These are phyloP conservation scores for Tragelaphus eurycerus DNA, from an alignment of 2,797 vertebrate species.

Conservation along the genomic window DNA sequence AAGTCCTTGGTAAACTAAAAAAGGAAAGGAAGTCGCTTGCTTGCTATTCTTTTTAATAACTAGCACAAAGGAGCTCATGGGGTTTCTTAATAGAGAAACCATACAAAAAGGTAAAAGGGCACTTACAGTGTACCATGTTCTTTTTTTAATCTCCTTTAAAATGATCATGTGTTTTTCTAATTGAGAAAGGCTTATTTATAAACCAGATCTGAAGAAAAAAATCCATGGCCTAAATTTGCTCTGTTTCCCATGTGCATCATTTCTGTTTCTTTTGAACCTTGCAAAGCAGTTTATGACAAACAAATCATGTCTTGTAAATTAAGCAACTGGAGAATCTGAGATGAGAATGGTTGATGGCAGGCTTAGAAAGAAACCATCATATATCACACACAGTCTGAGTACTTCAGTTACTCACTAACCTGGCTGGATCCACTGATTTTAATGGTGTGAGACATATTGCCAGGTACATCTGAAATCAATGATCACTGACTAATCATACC, in stretches of 20 bases:
- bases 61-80: background rate
- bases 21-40: background rate
- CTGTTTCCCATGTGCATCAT: conserved; percentile 54
- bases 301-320: conserved; percentile 52
- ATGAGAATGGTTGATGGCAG: conserved; percentile 17
- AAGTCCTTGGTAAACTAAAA: background rate
- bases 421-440: background rate
- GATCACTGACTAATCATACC: background rate
- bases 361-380: background rate
- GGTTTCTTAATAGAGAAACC: background rate
- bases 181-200: conserved; percentile 53
- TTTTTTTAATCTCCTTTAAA: conserved; percentile 2
- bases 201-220: conserved; percentile 39
- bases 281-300: conserved; percentile 43
- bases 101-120: conserved; percentile 29
- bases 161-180: conserved; percentile 57
- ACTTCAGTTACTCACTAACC: background rate
- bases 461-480: conserved; percentile 16
- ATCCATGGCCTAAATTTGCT: conserved; percentile 38
- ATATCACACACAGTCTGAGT: background rate
- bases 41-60: background rate
- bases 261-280: conserved; percentile 55
- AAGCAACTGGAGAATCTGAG: background rate
- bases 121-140: background rate
- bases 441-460: background rate